A percentile compares a stretch with the other conserved stretches of the same genome.
These are phyloP conservation scores for Harpagoxenus sublaevis DNA, from an alignment of 2,888 invertebrate species.

Conservation along the genomic window DNA sequence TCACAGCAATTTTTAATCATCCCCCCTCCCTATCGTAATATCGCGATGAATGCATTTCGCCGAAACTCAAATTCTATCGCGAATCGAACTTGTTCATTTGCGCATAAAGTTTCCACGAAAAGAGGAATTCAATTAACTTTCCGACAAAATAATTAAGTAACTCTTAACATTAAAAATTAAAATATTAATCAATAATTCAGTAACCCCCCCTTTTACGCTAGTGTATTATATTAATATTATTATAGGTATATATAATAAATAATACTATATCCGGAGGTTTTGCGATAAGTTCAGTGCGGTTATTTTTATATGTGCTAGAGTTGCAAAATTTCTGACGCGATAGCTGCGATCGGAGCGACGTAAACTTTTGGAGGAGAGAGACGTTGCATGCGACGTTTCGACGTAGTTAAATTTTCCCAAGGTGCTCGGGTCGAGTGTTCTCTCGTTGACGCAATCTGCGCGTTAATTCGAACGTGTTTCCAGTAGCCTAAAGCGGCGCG, in stretches of 20 bases:
- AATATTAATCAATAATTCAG: neutral
- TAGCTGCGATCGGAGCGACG: neutral
- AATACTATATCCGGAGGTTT: neutral
- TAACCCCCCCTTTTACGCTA: neutral
- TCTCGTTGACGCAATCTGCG: neutral
- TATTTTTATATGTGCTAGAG: neutral
- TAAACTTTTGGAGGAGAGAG: neutral
- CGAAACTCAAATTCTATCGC: neutral
- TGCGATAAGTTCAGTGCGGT: neutral
- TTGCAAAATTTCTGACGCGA: neutral
- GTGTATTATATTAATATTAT: neutral
- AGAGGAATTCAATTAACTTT: slow-evolving; percentile 1
- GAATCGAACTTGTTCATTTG: neutral
- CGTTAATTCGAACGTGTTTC: slow-evolving; percentile 12
- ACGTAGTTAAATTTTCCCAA: slow-evolving; percentile 32
- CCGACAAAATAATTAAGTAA: neutral
- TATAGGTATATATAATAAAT: neutral
- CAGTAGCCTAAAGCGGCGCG: slow-evolving; percentile 2
- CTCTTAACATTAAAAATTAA: neutral
- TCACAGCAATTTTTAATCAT: neutral
- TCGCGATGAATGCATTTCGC: neutral
- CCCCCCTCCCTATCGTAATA: neutral
- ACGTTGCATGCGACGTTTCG: neutral
- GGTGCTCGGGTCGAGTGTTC: neutral
- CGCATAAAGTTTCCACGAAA: neutral